Base-by-base conservation (phyloP, 2,888 invertebrate genomes). In the Lamproptera curius region DNA sequence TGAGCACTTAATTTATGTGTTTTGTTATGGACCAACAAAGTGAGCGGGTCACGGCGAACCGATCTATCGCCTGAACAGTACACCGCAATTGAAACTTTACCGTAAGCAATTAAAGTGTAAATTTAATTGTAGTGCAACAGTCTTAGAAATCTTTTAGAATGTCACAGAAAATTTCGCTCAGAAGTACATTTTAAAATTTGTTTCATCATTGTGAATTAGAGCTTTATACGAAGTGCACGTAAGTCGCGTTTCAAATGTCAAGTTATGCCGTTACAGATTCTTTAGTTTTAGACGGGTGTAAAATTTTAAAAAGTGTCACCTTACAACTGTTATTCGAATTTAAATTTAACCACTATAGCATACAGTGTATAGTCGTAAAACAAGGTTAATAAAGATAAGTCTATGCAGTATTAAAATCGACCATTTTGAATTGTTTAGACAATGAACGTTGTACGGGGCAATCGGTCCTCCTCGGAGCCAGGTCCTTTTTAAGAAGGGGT, bases 1-100 rank as follows among this genome's bases (percentile, higher is more conserved):
- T 87, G 87, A 86, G 87, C 86, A 86, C 88, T 87, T 88, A 88
- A 88, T 88, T 88, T 88, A 88, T 88, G 87, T 87, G 87, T 87
- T 86, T 87, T 86, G 85, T 86, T 84, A 86, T 87, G 86, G 87
- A 83, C 87, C 84, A 73, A 83, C 82, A 78, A 80, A 82, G 44
- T 44, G 36, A 50, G 43, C 75, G 72, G 72, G 64, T 61, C 65
- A 53, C 58, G 56, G 60, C 52, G 58, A 69, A 73, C 67, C 54
- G 64, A 53, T 59, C 56, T 50, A 63, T 58, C 63, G 60, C 53
- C 34, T 36, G 47, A 34, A 14, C 26, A 3, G 17, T 23, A 33
- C 35, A 39, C 9, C 23, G 13, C 2, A 67, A 59, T 59, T 58
- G 58, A n/a, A 54, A 62, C 61, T 47, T 33, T 67, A 61, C 34